Evolutionary conservation across 2,888 invertebrate species (phyloP).

Genomic region (Parnassius smintheus): DNA sequence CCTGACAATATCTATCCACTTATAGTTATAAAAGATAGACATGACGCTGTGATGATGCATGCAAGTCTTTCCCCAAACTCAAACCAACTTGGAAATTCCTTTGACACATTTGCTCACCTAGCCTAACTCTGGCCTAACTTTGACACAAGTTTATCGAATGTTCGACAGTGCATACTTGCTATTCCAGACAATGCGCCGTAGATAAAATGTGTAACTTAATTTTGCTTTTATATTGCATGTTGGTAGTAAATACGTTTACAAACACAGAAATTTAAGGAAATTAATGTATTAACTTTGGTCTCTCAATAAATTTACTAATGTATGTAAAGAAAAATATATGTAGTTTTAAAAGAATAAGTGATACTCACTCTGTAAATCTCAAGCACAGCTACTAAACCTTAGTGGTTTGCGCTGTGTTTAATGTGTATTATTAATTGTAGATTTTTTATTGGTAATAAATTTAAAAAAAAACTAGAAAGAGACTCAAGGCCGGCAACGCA

Average conservation of each 20-base stretch:
- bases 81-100: slow-evolving; percentile 38
- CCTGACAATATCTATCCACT: no score
- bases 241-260: not conserved
- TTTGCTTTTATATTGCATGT: slow-evolving; percentile 7
- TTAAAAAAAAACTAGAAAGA: no score
- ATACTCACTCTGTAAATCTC: no score
- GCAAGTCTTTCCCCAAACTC: slow-evolving; percentile 23
- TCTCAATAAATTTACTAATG: no score
- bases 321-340: no score
- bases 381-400: no score
- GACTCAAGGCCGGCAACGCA: no score
- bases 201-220: slow-evolving; percentile 3
- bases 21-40: not conserved
- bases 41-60: not conserved
- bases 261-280: not conserved
- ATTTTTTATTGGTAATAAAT: no score
- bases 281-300: no score
- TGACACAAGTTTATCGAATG: slow-evolving; percentile 41
- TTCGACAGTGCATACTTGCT: slow-evolving; percentile 36
- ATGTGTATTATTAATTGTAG: no score
- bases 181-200: slow-evolving; percentile 29
- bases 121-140: slow-evolving; percentile 31
- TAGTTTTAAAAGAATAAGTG: no score
- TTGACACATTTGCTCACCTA: slow-evolving; percentile 40
- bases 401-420: no score